Base-by-base conservation (phyloP, 2,888 invertebrate species). In the Agapostemon virescens region DNA sequence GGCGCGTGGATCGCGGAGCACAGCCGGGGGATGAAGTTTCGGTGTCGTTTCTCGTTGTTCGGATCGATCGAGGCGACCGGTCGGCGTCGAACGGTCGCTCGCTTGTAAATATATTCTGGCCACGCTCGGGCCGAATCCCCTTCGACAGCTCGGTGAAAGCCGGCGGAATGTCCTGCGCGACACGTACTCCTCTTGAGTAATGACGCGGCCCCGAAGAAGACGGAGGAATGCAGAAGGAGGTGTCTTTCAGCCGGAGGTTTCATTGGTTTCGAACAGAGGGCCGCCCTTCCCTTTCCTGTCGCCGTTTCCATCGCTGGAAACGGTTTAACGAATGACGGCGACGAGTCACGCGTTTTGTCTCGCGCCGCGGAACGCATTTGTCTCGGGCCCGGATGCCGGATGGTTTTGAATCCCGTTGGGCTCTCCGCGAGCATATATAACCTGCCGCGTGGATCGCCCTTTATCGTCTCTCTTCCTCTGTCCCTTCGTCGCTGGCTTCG, bases 291-390 rank as follows among this genome's bases (percentile, higher is more conserved):
- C 70, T 58, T 71, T 67, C 52, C 76, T 55, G 69, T 76, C 81
- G 69, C 40, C 69, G 79, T 79, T 64, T 77, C 76, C 83, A 76
- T 76, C 69, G 49, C 79, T 83, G 83, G 79, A 87, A 88, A 87
- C 86, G 85, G 85, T 85, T 88, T 88, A 87, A 88, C 88, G 87
- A 83, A 88, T 86, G 87, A 87, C 85, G 85, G 85, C 82, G 79
- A 84, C 75, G 69, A 82, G 81, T 85, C 85, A 80, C 82, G 76
- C 84, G 87, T 88, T 89, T 88, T 88, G 88, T 88, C 88, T 88
- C 87, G 79, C 81, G 81, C 77, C 84, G 78, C 72, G 81, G 79
- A 86, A 84, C 85, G 84, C 88, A 88, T 88, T 88, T 88, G 86
- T 87, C 88, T 88, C 87, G 82, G 69, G 84, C 74, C 83, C 84